Conservation (phyloP, 2,888 invertebrate species). For the Pollenia labialis region DNA sequence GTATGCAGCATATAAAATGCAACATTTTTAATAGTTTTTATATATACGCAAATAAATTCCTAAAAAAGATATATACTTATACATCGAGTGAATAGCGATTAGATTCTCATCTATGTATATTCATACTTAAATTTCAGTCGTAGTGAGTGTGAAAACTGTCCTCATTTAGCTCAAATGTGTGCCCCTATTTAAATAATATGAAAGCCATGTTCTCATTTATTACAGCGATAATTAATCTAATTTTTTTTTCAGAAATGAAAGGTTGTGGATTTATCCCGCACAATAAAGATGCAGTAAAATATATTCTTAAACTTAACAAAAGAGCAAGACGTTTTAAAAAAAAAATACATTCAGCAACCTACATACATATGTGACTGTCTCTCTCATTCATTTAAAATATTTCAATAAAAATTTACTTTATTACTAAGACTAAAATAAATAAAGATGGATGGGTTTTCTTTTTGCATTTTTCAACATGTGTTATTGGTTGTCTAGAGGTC, state of each 20-base stretch:
- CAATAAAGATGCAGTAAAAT: not conserved
- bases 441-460: not conserved
- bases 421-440: not conserved
- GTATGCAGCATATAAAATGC: too few relatives aligned
- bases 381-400: slow-evolving; percentile 11
- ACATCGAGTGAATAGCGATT: too few relatives aligned
- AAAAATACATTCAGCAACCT: slow-evolving; percentile 5
- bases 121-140: too few relatives aligned
- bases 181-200: not conserved
- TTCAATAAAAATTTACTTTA: not conserved
- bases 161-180: too few relatives aligned
- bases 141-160: too few relatives aligned
- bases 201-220: not conserved
- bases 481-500: slow-evolving; percentile 39
- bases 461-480: slow-evolving; percentile 36
- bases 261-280: not conserved
- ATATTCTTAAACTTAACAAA: not conserved
- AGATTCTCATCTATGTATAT: too few relatives aligned
- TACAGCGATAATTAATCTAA: slow-evolving; percentile 22
- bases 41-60: too few relatives aligned
- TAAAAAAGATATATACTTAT: too few relatives aligned
- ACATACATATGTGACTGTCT: not conserved
- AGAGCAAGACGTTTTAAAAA: not conserved
- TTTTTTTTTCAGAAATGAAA: not conserved
- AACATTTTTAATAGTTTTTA: too few relatives aligned